Percentiles rank a stretch among this genome's conserved stretches.
Conservation (phyloP, 1,140 invertebrate species). For the Harpegnathos saltator region DNA sequence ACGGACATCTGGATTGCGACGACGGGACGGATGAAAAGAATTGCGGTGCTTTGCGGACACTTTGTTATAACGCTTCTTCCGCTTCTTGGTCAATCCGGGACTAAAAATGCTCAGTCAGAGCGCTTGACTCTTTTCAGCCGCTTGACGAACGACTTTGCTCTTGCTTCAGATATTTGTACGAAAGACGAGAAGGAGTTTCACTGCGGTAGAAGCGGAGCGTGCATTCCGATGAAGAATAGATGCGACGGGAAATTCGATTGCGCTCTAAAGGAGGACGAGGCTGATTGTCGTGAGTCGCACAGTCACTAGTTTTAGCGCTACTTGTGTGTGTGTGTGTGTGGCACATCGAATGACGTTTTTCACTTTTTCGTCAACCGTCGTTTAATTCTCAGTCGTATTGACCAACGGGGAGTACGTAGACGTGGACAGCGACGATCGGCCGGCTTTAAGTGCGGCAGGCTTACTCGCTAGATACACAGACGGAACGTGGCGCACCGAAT, state of each 20-base stretch:
- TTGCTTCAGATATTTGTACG: slow-evolving; percentile 86
- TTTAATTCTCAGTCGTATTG: slow-evolving; percentile 87
- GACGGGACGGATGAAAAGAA: slow-evolving; percentile 91
- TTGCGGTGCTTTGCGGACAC: slow-evolving; percentile 85
- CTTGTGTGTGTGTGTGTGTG: no score
- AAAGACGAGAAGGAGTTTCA: slow-evolving; percentile 86
- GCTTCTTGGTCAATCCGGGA: no score
- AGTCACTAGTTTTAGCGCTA: no score
- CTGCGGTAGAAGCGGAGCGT: slow-evolving; percentile 87
- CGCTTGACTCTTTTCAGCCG: no score
- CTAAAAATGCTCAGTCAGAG: no score
- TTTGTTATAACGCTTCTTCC: background rate
- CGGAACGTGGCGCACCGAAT: slow-evolving; percentile 88
- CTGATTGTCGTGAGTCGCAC: slow-evolving; percentile 88
- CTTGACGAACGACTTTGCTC: background rate
- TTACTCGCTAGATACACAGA: slow-evolving; percentile 87
- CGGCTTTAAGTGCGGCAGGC: slow-evolving; percentile 87
- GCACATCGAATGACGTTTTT: background rate
- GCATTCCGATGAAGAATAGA: slow-evolving; percentile 86
- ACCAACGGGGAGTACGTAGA: slow-evolving; percentile 88
- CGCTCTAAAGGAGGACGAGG: slow-evolving; percentile 90
- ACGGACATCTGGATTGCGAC: slow-evolving; percentile 92
- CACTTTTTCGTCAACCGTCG: no score
- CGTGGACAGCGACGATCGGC: slow-evolving; percentile 87
- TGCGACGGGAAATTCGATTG: slow-evolving; percentile 90